These are phyloP conservation scores for Hoplostethus mediterraneus DNA, from an alignment of 2,797 vertebrate genomes.

Conservation along the genomic window DNA sequence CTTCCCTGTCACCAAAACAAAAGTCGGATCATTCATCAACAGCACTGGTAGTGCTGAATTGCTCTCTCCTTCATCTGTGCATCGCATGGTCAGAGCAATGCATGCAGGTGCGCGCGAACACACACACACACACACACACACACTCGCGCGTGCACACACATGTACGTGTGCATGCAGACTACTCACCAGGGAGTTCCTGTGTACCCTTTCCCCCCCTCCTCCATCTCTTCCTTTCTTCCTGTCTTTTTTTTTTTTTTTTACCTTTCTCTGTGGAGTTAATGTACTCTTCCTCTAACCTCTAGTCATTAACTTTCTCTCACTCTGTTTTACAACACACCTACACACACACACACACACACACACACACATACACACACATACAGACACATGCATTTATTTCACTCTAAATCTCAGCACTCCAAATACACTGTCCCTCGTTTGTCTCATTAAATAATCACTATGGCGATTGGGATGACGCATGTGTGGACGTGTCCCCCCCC, in stretches of 20 bases:
- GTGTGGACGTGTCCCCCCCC: constrained; percentile 25
- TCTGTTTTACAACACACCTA: constrained; percentile 17
- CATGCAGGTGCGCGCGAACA: constrained; percentile 10
- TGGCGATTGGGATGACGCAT: constrained; percentile 52
- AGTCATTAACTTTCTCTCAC: not conserved
- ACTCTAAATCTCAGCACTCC: constrained; percentile 43
- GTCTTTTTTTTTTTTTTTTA: constrained; percentile 23
- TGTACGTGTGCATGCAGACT: constrained; percentile 33
- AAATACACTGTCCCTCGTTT: constrained; percentile 37
- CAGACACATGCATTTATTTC: constrained; percentile 9
- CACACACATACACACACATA: not conserved
- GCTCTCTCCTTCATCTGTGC: constrained; percentile 78
- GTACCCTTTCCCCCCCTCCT: constrained; percentile 42
- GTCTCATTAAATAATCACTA: constrained; percentile 51
- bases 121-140: constrained; percentile 25
- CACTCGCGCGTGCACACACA: constrained; percentile 28
- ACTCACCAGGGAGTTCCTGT: constrained; percentile 62
- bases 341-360: not conserved
- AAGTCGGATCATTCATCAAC: constrained; percentile 86
- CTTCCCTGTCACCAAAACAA: constrained; percentile 86
- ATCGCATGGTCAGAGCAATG: constrained; percentile 66
- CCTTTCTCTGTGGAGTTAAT: constrained; percentile 41
- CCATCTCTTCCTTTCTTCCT: constrained; percentile 30
- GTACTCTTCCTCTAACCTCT: constrained; percentile 49
- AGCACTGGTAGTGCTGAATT: constrained; percentile 81